A percentile compares a stretch with the other conserved stretches of the same genome.
These are phyloP conservation scores for Piscicola geometra DNA, from an alignment of 2,888 invertebrate genomes.

Conservation along the genomic window DNA sequence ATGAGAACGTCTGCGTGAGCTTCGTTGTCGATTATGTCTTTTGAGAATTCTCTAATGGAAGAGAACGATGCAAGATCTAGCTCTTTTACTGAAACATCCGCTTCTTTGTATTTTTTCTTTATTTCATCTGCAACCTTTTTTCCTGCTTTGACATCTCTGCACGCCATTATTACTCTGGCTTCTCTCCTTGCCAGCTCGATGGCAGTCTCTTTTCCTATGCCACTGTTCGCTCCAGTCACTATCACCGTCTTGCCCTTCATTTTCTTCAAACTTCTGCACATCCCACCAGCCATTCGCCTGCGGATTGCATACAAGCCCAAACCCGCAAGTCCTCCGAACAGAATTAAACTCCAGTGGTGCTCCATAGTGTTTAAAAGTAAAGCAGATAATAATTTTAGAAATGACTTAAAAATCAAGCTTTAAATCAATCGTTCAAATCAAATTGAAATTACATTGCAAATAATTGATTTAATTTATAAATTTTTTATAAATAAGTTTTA, in stretches of 20 bases:
- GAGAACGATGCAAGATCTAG: constrained; percentile 43
- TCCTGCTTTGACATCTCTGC: constrained; percentile 67
- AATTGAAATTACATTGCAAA: no score
- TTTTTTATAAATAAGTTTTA: no score
- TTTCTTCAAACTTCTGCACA: constrained; percentile 35
- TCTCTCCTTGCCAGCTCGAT: constrained; percentile 66
- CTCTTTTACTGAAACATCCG: constrained; percentile 51
- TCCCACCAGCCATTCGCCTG: constrained; percentile 37
- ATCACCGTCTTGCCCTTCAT: constrained; percentile 62
- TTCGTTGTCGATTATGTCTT: constrained; percentile 45
- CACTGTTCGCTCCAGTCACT: constrained; percentile 79
- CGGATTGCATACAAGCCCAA: constrained; percentile 38
- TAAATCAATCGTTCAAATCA: no score
- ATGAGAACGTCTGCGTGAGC: constrained; percentile 52
- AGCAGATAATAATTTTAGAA: no score
- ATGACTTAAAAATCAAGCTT: background rate
- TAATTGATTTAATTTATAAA: no score
- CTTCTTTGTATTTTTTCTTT: constrained; percentile 61
- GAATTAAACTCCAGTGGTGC: background rate
- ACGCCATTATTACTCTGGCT: constrained; percentile 64
- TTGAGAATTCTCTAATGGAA: constrained; percentile 42
- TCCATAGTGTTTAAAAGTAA: constrained; percentile 5
- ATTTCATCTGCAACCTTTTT: constrained; percentile 66
- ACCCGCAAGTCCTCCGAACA: constrained; percentile 37
- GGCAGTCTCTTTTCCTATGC: constrained; percentile 75